Conservation (phyloP, 2,888 invertebrate genomes). For the Liopterus haemorrhoidalis region DNA sequence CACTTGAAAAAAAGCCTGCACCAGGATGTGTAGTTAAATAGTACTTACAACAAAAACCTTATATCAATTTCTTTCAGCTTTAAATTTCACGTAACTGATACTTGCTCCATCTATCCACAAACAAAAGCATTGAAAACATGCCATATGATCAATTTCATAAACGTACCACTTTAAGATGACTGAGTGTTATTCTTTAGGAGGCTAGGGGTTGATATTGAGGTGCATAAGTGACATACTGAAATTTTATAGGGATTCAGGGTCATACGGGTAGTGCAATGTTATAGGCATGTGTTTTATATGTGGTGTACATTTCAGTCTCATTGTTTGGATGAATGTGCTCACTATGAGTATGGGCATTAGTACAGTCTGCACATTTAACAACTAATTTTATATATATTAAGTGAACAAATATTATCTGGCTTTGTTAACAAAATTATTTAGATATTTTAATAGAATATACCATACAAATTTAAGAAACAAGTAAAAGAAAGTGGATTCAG, state of each 20-base stretch:
- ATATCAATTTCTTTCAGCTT: conserved; percentile 16
- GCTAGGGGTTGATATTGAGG: not conserved
- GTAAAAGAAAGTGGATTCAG: no score
- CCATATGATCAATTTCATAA: conserved; percentile 30
- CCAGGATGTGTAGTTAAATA: conserved; percentile 1
- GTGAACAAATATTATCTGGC: no score
- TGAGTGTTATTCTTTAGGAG: not conserved
- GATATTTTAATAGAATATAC: no score
- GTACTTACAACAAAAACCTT: not conserved
- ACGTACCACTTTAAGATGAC: not conserved
- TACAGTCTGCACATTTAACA: no score
- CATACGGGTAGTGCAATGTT: conserved; percentile 6
- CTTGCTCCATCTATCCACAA: conserved; percentile 26
- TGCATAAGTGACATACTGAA: not conserved
- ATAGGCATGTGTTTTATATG: conserved; percentile 8
- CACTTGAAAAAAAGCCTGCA: not conserved
- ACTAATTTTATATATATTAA: no score
- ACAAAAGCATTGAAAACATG: conserved; percentile 31
- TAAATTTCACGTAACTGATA: conserved; percentile 9
- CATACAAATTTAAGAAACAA: no score
- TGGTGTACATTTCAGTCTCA: conserved; percentile 9
- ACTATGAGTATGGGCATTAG: no score
- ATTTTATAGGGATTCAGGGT: conserved; percentile 1
- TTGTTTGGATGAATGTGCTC: conserved; percentile 7
- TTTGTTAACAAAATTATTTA: no score